These are phyloP conservation scores for Mechanitis messenoides DNA, from an alignment of 2,888 invertebrate genomes.

Conservation along the genomic window DNA sequence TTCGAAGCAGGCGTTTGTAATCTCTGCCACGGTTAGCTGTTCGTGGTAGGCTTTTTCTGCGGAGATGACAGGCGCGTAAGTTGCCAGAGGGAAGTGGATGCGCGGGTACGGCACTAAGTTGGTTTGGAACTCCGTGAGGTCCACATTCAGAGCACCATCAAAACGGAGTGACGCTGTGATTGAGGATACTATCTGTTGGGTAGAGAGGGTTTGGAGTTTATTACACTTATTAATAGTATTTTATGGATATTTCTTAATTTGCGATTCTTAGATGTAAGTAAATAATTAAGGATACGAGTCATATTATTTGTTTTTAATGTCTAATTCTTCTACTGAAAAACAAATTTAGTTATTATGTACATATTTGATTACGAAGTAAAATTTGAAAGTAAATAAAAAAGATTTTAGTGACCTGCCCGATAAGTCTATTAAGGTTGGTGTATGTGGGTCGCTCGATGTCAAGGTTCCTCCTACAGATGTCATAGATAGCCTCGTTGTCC, in stretches of 20 bases:
- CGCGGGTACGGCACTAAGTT: constrained; percentile 96
- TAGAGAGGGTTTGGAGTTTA: not conserved
- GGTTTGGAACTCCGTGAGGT: constrained; percentile 95
- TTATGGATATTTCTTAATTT: too few species aligned
- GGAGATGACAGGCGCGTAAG: constrained; percentile 94
- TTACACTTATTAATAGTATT: not conserved
- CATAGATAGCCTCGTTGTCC: constrained; percentile 93
- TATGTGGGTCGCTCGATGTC: constrained; percentile 91
- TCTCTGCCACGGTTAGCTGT: constrained; percentile 92
- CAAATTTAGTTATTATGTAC: not conserved
- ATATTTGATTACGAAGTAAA: not conserved
- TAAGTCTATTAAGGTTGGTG: constrained; percentile 90
- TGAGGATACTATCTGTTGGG: constrained; percentile 89
- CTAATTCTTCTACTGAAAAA: too few species aligned
- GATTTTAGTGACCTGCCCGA: constrained; percentile 77
- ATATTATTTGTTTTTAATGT: too few species aligned
- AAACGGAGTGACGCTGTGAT: constrained; percentile 95
- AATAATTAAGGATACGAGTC: too few species aligned
- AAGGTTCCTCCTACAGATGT: constrained; percentile 90
- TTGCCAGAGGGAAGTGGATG: constrained; percentile 94
- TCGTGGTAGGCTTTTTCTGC: constrained; percentile 96
- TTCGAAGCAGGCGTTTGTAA: constrained; percentile 96
- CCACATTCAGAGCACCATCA: constrained; percentile 94
- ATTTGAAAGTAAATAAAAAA: not conserved
- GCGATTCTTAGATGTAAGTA: too few species aligned